Evolutionary conservation across 2,797 vertebrate species (phyloP), one percentile per base, ranked within the genome.

Genomic region (Hemitrygon akajei): DNA sequence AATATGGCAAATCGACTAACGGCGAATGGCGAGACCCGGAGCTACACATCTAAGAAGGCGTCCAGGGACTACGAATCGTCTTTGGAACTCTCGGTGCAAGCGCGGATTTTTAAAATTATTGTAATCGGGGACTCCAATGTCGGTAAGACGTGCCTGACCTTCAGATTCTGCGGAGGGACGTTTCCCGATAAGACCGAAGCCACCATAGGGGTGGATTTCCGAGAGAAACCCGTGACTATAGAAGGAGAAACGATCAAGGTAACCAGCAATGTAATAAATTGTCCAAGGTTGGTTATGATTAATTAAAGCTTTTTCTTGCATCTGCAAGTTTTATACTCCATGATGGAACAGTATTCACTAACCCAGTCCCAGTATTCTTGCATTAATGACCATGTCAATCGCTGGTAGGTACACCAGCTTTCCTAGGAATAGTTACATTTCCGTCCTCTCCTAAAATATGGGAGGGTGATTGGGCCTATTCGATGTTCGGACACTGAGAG

Each of bases 61-160:
- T 66, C 86, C 63, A 89, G n/a, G 7, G 86, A 89, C 37, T 89
- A 89, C 34, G 94, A 95, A 11, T n/a, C 94, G 73, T 95, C 95
- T 79, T 94, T 96, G 95, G 96, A 97, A 95, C 96, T 96, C 71
- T 97, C 96, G 66, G 96, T 97, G 94, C 97, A 97, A 95, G 96
- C 96, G 37, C 97, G 98, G 81, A 97, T 98, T 94, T 99, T 99
- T 94, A 98, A 99, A 95, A 98, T 99, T 82, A 99, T 99, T 93
- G 98, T 99, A 27, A 98, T 99, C 94, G 98, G 98, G 2, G 98
- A 99, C 94, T 98, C 98, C 87, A 98, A 98, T 84, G 98, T 98
- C 94, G 98, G 98, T 93, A 99, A 99, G 95, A 99, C 98, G 93
- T 99, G 98, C 95, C 94, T 99, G 95, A 98, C 98, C 89, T 98